Evolutionary conservation across 2,113 vertebrate species (phyloP).

Genomic region (Panurus biarmicus): DNA sequence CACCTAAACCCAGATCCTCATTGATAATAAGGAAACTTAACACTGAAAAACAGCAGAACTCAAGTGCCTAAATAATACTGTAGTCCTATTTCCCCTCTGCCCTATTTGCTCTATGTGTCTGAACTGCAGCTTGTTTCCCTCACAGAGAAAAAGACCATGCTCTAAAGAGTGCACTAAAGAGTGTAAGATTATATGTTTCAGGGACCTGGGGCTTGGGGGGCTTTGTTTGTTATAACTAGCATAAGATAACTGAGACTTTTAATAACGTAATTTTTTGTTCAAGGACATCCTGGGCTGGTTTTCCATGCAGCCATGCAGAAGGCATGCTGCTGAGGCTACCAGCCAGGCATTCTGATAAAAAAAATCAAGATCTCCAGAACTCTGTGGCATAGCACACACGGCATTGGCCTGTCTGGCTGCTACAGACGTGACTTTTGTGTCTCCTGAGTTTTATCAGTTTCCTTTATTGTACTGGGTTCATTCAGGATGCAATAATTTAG

Average conservation of each 20-base stretch:
- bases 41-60: background rate
- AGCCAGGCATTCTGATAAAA: background rate
- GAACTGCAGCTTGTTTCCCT: background rate
- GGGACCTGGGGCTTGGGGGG: background rate
- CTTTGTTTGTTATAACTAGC: background rate
- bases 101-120: background rate
- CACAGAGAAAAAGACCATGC: background rate
- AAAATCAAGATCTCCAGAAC: background rate
- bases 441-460: background rate
- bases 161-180: background rate
- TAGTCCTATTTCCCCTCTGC: background rate
- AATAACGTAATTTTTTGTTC: background rate
- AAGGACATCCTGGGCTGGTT: background rate
- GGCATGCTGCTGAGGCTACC: background rate
- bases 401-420: background rate
- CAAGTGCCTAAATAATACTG: background rate
- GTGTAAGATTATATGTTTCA: background rate
- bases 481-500: slow-evolving; percentile 23
- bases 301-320: background rate
- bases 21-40: background rate
- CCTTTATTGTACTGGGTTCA: background rate
- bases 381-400: background rate
- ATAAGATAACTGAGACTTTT: background rate
- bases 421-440: background rate
- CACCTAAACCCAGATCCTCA: background rate